Conservation (phyloP, 2,797 vertebrate species). For the Chaenodraco wilsoni region DNA sequence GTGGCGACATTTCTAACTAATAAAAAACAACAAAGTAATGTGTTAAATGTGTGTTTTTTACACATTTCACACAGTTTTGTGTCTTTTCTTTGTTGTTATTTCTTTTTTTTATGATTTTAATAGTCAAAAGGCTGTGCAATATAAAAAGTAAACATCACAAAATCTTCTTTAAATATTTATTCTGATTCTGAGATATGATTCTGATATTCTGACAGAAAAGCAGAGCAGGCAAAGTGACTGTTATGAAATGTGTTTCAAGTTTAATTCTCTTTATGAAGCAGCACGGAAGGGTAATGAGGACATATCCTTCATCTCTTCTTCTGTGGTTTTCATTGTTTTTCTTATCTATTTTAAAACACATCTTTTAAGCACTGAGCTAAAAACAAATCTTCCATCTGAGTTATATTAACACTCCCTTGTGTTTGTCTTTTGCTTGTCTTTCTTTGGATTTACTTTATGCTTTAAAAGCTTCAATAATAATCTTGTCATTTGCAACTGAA, state of each 20-base stretch:
- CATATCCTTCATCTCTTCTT: neutral
- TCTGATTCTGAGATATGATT: neutral
- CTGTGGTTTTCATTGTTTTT: constrained; percentile 2
- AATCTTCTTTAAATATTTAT: neutral
- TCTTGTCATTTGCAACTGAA: neutral
- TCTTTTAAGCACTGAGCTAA: neutral
- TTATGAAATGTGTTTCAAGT: neutral
- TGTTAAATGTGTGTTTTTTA: neutral
- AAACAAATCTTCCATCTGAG: neutral
- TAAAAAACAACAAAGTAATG: neutral
- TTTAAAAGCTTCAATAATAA: neutral
- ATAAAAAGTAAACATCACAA: neutral
- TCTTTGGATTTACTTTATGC: neutral
- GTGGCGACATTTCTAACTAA: neutral
- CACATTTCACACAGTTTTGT: constrained; percentile 6
- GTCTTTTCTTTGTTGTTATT: neutral
- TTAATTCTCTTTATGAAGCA: neutral
- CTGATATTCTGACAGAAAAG: neutral
- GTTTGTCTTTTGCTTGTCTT: neutral
- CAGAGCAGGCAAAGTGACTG: neutral
- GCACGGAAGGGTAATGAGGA: neutral
- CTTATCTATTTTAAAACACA: neutral
- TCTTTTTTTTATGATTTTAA: neutral
- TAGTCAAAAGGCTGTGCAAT: neutral
- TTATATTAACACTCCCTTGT: neutral